Evolutionary conservation across 2,113 vertebrate genomes (phyloP).

Genomic region (Dicaeum eximium): DNA sequence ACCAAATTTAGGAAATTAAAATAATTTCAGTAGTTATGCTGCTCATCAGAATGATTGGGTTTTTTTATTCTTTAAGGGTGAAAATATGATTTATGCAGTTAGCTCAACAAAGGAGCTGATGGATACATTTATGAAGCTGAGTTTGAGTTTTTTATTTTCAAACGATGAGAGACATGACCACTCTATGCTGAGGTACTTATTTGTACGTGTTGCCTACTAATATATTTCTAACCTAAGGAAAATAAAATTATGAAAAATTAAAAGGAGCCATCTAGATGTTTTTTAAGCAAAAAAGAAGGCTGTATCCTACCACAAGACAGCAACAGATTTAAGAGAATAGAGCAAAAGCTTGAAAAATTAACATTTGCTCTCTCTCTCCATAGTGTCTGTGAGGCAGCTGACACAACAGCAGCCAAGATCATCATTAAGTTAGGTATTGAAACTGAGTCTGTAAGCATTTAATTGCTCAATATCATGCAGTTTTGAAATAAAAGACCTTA

Average conservation of each 20-base stretch:
- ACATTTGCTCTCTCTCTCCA: neutral
- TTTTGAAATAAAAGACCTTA: neutral
- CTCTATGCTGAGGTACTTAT: neutral
- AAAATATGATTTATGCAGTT: neutral
- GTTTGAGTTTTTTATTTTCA: neutral
- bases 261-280: neutral
- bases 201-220: neutral
- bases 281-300: neutral
- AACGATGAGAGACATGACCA: rapidly evolving
- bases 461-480: neutral
- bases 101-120: neutral
- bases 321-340: neutral
- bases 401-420: neutral
- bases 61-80: neutral
- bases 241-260: neutral
- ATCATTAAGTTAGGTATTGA: neutral
- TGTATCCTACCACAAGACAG: neutral
- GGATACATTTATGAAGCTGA: neutral
- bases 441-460: neutral
- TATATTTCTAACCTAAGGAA: neutral
- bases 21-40: neutral
- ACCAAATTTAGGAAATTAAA: neutral
- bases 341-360: neutral
- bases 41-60: neutral
- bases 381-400: neutral